Evolutionary conservation across 2,888 invertebrate species (phyloP).

Genomic region (Coecobrya sp.): DNA sequence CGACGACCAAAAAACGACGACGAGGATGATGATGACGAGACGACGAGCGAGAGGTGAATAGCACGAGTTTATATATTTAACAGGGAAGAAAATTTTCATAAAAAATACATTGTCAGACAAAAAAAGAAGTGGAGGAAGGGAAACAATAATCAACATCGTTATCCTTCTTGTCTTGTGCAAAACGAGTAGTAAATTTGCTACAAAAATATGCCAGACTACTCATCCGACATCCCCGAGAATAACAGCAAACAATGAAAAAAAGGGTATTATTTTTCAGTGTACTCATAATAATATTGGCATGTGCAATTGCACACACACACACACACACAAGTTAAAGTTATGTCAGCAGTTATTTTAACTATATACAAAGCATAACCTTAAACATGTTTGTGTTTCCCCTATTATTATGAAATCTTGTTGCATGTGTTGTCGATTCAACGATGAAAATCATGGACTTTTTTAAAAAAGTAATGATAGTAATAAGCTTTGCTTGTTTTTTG

Average conservation of each 20-base stretch:
- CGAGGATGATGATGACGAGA: background rate
- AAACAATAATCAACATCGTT: background rate
- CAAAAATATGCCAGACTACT: background rate
- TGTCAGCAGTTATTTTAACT: slow-evolving; percentile 12
- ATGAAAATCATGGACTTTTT: background rate
- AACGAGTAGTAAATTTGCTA: background rate
- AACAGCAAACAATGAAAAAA: background rate
- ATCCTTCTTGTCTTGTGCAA: background rate
- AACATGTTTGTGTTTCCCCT: background rate
- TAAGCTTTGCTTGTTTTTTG: background rate
- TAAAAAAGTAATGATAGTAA: background rate
- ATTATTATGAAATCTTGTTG: background rate
- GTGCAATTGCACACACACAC: too few species aligned
- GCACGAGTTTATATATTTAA: slow-evolving; percentile 25
- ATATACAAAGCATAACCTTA: background rate
- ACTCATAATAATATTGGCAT: too few species aligned
- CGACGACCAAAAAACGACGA: background rate
- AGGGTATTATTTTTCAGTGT: background rate
- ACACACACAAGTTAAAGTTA: too few species aligned
- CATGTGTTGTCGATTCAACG: slow-evolving; percentile 27
- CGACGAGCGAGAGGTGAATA: slow-evolving; percentile 5
- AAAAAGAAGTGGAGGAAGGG: background rate
- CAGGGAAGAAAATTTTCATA: slow-evolving; percentile 4
- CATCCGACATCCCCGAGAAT: background rate
- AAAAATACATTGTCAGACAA: background rate